Conservation (phyloP, 1,140 invertebrate species). For the Drusus annulatus region DNA sequence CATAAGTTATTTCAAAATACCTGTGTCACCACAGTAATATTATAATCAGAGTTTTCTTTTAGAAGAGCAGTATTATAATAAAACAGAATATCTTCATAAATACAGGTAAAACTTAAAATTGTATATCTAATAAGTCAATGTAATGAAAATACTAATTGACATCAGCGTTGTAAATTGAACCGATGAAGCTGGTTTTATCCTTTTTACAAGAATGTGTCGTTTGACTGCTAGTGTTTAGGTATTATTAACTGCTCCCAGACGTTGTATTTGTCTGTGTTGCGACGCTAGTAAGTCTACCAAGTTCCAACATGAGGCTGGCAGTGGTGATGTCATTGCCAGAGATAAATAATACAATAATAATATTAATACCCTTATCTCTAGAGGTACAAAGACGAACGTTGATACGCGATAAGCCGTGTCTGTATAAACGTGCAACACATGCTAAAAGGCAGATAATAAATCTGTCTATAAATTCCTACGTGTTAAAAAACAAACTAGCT, state of each 20-base stretch:
- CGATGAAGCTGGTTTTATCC: too few relatives aligned
- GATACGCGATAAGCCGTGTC: not conserved
- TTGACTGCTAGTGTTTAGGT: not conserved
- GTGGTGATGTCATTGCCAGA: conserved; percentile 1
- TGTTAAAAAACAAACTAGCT: not conserved
- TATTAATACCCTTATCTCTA: conserved; percentile 23
- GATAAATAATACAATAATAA: not conserved
- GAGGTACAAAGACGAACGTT: conserved; percentile 8
- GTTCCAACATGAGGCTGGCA: conserved; percentile 3
- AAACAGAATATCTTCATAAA: not conserved
- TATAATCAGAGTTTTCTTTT: not conserved
- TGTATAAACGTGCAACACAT: not conserved
- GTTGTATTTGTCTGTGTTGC: not conserved
- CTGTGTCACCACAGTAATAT: too few relatives aligned
- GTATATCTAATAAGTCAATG: too few relatives aligned
- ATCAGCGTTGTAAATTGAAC: too few relatives aligned
- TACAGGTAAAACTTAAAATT: not conserved
- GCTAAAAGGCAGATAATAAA: not conserved
- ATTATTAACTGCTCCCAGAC: not conserved
- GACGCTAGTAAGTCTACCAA: conserved; percentile 29
- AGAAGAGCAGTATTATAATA: not conserved
- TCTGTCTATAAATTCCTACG: not conserved
- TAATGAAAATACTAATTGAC: too few relatives aligned
- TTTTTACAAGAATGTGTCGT: too few relatives aligned
- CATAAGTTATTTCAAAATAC: too few relatives aligned